phyloP scores from a whole-genome alignment of 2,888 invertebrate genomes.

The Baccha elongata region DNA sequence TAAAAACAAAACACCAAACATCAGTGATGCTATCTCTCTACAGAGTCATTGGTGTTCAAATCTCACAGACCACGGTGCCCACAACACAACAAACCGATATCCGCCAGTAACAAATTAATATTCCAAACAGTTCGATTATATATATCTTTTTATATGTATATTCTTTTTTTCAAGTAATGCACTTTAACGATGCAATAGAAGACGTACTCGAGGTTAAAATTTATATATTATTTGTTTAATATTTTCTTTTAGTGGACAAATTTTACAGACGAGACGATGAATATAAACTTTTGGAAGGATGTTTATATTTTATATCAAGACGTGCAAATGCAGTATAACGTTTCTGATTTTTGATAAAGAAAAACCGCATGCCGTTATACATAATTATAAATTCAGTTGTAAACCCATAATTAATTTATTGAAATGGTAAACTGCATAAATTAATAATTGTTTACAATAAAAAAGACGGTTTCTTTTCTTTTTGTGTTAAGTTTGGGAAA shows the following conservation, averaged over 20 bases:
- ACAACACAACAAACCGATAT: slow-evolving; percentile 44
- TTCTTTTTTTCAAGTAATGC: slow-evolving; percentile 20
- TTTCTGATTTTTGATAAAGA: too few relatives aligned
- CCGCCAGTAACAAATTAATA: slow-evolving; percentile 59
- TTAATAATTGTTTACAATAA: too few relatives aligned
- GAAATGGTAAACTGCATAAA: too few relatives aligned
- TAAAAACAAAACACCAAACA: slow-evolving; percentile 31
- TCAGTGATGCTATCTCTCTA: slow-evolving; percentile 49
- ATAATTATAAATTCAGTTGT: too few relatives aligned
- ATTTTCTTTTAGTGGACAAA: background rate
- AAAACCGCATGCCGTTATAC: too few relatives aligned
- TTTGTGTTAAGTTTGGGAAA: too few relatives aligned
- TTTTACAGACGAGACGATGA: too few relatives aligned
- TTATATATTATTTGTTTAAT: slow-evolving; percentile 20
- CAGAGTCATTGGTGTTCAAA: slow-evolving; percentile 46
- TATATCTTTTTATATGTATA: too few relatives aligned
- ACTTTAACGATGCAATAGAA: background rate
- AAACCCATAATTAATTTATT: too few relatives aligned
- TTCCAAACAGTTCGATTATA: slow-evolving; percentile 47
- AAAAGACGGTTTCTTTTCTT: too few relatives aligned
- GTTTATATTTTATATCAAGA: background rate
- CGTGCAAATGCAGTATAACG: too few relatives aligned
- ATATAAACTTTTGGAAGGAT: background rate
- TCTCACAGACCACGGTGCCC: too few relatives aligned
- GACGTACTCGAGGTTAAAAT: slow-evolving; percentile 24